Base-by-base conservation (phyloP, 2,113 vertebrate genomes). In the Epinephelus fuscoguttatus region DNA sequence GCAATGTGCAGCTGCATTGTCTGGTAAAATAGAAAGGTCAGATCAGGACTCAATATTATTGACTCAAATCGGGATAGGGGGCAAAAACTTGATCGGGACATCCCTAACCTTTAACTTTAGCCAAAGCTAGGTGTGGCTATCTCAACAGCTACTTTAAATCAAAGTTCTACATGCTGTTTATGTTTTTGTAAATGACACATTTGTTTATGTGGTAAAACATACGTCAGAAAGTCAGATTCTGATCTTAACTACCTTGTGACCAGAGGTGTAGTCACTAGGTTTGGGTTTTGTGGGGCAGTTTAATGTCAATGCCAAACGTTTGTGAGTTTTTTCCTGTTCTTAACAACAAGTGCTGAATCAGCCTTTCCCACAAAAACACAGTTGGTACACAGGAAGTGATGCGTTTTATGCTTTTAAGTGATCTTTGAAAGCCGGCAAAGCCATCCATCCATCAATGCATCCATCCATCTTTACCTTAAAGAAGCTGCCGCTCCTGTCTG, bases 401-500 rank as follows among this genome's bases (percentile, higher is more conserved):
- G 6, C 6, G 52, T 37, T 64, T 13, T 9, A 2, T 4, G 6
- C 47, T 33, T 62, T 1, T 19, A 52, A 57, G 33, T 18, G 15
- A 15, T 13, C 6, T 47, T 42, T 25, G 17, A 56, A 40, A 67
- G 14, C 40, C 23, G 21, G 6, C 37, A 9, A 12, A 18, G 52
- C 13, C 5, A 37, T 37, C 13, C 0, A 37, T 19, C 21, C 23
- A 37, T 4, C 25, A 14, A 42, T 56, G 21, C 33, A n/a, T 62
- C 8, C 3, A 47, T 49, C 13, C 1, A 40, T 17, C 21, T 61
- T 71, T 96, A 99, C 98, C 97, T 99, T 99, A 93, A 99, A 98
- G 94, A 97, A 99, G 90, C 97, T 98, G 62, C 96, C 95, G 86
- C 95, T 96, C 86, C 96, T 95, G 86, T 97, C 96, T 75, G 88